These are phyloP conservation scores for Ammospiza maritima DNA, from an alignment of 2,797 vertebrate species.

Conservation along the genomic window DNA sequence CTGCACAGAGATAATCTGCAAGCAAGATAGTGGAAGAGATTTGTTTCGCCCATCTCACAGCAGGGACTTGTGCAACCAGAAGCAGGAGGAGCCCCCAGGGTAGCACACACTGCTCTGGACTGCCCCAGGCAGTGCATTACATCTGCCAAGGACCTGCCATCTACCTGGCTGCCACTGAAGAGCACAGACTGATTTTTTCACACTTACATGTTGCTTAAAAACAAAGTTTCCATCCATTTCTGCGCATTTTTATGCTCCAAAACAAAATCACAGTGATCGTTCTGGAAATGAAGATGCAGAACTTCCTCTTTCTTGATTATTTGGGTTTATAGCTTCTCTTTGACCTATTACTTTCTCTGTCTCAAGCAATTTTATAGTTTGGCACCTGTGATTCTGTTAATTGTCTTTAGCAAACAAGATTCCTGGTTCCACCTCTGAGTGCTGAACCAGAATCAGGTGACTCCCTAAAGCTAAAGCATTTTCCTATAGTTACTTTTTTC, in stretches of 20 bases:
- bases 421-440: not conserved
- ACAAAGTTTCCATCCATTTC: not conserved
- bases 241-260: not conserved
- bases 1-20: not conserved
- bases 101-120: accelerated
- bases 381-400: not conserved
- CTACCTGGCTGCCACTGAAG: not conserved
- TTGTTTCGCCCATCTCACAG: not conserved
- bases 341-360: not conserved
- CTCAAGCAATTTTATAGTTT: not conserved
- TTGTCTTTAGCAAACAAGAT: not conserved
- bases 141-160: not conserved
- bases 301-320: not conserved
- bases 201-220: not conserved
- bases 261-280: not conserved
- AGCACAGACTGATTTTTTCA: not conserved
- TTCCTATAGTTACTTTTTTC: not conserved
- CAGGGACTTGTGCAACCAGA: not conserved
- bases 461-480: not conserved
- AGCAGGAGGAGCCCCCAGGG: not conserved
- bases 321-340: not conserved
- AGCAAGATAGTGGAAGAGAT: not conserved
- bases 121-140: not conserved
- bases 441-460: not conserved
- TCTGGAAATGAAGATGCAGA: not conserved